Evolutionary conservation across 2,888 invertebrate genomes (phyloP).

Genomic region (Machimus rusticus): DNA sequence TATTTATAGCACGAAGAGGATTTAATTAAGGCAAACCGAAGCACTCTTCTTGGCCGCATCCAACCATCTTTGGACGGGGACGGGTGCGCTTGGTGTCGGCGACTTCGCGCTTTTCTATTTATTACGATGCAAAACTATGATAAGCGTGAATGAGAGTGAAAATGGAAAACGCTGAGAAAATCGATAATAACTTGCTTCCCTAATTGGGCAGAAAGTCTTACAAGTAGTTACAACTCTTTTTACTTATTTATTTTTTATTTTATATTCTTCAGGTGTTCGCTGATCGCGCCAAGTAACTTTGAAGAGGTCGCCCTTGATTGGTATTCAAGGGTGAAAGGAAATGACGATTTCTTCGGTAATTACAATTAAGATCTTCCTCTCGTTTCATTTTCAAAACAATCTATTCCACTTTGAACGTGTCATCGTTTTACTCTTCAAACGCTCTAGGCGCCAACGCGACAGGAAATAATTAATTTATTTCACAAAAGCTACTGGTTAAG

Average conservation of each 20-base stretch:
- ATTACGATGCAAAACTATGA: background rate
- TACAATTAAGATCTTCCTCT: background rate
- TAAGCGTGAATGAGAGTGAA: background rate
- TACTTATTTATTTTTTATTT: background rate
- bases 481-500: background rate
- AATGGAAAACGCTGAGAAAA: background rate
- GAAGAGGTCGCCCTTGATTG: background rate
- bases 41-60: background rate
- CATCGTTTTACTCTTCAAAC: background rate
- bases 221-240: background rate
- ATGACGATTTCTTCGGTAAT: background rate
- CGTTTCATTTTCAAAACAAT: background rate
- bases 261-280: background rate
- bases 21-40: conserved; percentile 3
- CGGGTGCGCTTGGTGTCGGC: background rate
- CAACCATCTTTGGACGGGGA: background rate
- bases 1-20: conserved; percentile 8
- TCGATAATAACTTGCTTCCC: background rate
- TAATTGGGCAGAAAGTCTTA: background rate
- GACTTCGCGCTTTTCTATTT: background rate
- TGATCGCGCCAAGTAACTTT: background rate
- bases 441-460: background rate
- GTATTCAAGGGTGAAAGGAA: background rate
- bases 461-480: background rate
- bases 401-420: background rate